Evolutionary conservation across 2,888 invertebrate species (phyloP).

Genomic region (Hylaea fasciaria): DNA sequence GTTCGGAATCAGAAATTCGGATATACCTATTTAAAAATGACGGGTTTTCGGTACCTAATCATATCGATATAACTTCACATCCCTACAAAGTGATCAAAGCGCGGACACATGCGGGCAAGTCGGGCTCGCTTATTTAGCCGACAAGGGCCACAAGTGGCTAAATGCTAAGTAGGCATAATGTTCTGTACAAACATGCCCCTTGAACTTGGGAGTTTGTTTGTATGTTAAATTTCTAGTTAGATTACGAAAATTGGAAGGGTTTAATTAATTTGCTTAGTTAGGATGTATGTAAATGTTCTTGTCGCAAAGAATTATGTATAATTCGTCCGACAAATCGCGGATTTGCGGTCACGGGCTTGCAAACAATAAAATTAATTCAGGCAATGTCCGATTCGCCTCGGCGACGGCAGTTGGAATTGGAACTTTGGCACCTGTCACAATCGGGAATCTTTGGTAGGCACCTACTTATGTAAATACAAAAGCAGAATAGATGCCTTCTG

Average conservation of each 20-base stretch:
- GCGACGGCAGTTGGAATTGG: neutral
- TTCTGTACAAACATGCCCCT: slow-evolving; percentile 21
- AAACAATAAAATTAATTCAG: neutral
- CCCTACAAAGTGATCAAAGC: slow-evolving; percentile 9
- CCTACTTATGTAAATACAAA: neutral
- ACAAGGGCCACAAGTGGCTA: slow-evolving; percentile 22
- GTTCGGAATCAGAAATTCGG: too few relatives aligned
- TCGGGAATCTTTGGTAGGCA: neutral
- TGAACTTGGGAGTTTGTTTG: slow-evolving; percentile 14
- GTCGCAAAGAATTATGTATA: too few relatives aligned
- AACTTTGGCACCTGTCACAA: slow-evolving; percentile 4
- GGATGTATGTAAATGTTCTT: too few relatives aligned
- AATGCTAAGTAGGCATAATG: slow-evolving; percentile 22
- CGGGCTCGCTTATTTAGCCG: slow-evolving; percentile 18
- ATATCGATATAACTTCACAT: neutral
- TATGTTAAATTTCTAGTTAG: too few relatives aligned
- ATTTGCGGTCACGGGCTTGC: neutral
- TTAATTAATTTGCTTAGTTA: too few relatives aligned
- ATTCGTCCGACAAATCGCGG: neutral
- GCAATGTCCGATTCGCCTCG: neutral
- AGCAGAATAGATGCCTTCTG: neutral
- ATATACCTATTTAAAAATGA: too few relatives aligned
- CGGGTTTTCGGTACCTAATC: too few relatives aligned
- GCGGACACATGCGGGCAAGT: slow-evolving; percentile 5
- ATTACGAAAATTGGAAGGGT: too few relatives aligned